A percentile compares a stretch with the other conserved stretches of the same genome.
Evolutionary conservation across 2,113 vertebrate species (phyloP).

Genomic region (Anthoscopus minutus): DNA sequence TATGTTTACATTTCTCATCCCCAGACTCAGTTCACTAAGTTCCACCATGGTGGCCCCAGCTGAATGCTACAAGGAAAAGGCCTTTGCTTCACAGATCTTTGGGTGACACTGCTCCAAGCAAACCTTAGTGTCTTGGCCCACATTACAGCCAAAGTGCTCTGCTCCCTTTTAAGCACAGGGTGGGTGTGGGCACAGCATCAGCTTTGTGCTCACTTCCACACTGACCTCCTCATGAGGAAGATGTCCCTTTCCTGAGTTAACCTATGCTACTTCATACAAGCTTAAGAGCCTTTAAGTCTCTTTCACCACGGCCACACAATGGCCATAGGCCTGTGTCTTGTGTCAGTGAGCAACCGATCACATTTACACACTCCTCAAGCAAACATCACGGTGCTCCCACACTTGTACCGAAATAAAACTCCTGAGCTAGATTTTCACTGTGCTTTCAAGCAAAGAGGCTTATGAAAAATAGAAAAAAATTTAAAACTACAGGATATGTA

Average conservation of each 20-base stretch:
- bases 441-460: neutral
- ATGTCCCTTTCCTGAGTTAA: neutral
- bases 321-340: rapidly evolving
- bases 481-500: neutral
- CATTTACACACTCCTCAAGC: neutral
- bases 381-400: neutral
- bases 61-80: neutral
- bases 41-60: no score
- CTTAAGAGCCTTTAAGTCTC: neutral
- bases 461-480: neutral
- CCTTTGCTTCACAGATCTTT: neutral
- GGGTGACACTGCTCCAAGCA: neutral
- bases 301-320: neutral
- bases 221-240: neutral
- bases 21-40: neutral
- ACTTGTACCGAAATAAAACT: neutral
- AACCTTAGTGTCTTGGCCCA: neutral
- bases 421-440: neutral
- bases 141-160: neutral
- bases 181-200: neutral
- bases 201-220: neutral
- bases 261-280: neutral
- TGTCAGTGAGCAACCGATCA: neutral
- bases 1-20: neutral
- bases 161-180: neutral